phyloP scores from a whole-genome alignment of 2,888 invertebrate genomes.

The Melipona beecheii region DNA sequence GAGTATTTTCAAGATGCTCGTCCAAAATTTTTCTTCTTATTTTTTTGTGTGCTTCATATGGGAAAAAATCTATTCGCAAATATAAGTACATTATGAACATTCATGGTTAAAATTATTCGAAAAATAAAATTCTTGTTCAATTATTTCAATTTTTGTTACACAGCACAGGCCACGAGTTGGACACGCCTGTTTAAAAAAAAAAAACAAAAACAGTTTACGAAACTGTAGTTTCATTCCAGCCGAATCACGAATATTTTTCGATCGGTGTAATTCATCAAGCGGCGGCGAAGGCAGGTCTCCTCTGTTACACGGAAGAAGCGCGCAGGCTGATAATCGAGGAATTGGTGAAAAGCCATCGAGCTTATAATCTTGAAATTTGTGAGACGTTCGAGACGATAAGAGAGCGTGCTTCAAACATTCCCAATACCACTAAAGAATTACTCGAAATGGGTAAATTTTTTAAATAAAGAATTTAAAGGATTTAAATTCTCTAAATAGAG shows the following conservation, averaged over 20 bases:
- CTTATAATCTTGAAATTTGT: conserved; percentile 89
- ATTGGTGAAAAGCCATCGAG: conserved; percentile 87
- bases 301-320: conserved; percentile 86
- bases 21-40: no score
- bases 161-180: no score
- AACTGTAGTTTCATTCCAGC: conserved; percentile 67
- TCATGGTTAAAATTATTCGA: no score
- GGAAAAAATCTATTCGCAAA: no score
- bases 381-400: conserved; percentile 90
- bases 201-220: neutral
- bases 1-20: no score
- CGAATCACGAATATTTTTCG: conserved; percentile 89
- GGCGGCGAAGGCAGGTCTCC: conserved; percentile 87
- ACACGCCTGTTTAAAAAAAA: no score
- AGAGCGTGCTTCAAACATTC: conserved; percentile 89
- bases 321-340: conserved; percentile 86
- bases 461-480: neutral
- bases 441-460: conserved; percentile 85
- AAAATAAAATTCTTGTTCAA: no score
- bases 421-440: conserved; percentile 92
- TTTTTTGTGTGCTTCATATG: no score
- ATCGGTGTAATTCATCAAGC: conserved; percentile 88
- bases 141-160: no score
- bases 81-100: no score
- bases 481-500: conserved; percentile 61